Evolutionary conservation across 2,888 invertebrate genomes (phyloP).

Genomic region (Halictus quadricinctus): DNA sequence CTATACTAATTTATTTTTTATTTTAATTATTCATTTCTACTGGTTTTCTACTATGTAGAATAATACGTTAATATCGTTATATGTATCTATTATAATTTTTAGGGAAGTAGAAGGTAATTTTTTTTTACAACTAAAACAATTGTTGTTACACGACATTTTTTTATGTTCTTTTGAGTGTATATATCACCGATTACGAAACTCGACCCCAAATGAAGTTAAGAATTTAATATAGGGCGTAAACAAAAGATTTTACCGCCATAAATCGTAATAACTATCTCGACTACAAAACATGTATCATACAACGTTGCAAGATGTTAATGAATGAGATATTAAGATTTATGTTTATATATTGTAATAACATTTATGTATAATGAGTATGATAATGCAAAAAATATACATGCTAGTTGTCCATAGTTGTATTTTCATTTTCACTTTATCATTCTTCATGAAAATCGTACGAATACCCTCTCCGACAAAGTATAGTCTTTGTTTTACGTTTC

Average conservation of each 20-base stretch:
- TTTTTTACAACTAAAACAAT: background rate
- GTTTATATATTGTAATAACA: conserved; percentile 80
- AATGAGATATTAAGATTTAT: conserved; percentile 77
- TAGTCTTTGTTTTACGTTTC: no score
- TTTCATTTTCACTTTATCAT: conserved; percentile 32
- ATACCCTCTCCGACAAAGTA: background rate
- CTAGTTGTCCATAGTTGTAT: conserved; percentile 72
- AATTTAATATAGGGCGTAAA: conserved; percentile 36
- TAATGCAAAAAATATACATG: conserved; percentile 76
- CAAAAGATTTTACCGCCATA: conserved; percentile 42
- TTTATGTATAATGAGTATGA: conserved; percentile 79
- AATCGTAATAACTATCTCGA: conserved; percentile 60
- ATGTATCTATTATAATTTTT: background rate
- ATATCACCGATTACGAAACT: conserved; percentile 18
- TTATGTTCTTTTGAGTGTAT: background rate
- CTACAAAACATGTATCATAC: conserved; percentile 63
- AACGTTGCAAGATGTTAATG: conserved; percentile 75
- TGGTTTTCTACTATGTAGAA: background rate
- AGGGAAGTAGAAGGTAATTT: background rate
- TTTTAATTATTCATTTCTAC: background rate
- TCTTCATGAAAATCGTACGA: background rate
- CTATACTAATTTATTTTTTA: no score
- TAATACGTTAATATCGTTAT: background rate
- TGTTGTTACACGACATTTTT: no score
- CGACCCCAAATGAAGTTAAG: background rate